phyloP scores from a whole-genome alignment of 2,888 invertebrate species.

The Druceiella hillmani region DNA sequence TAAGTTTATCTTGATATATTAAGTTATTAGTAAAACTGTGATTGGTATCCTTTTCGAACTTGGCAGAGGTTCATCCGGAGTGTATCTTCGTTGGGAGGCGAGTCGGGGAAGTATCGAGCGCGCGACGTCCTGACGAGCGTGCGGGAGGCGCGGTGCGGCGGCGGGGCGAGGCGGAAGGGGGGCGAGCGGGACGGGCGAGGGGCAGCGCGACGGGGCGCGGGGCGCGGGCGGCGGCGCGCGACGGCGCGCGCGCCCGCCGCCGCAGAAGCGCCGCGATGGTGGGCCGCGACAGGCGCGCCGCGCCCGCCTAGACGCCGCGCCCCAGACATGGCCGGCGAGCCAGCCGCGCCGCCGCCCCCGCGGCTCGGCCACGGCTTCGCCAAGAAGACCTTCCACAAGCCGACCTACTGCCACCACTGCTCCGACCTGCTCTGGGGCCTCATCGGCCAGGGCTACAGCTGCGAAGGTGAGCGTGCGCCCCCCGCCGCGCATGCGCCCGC shows the following conservation, averaged over 20 bases:
- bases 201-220: slow-evolving; percentile 54
- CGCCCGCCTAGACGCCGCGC: slow-evolving; percentile 32
- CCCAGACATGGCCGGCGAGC: slow-evolving; percentile 54
- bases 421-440: slow-evolving; percentile 99
- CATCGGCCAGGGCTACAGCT: slow-evolving; percentile 99
- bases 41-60: too few species aligned
- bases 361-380: slow-evolving; percentile 93
- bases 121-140: too few species aligned
- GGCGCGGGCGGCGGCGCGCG: slow-evolving; percentile 51
- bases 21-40: too few species aligned
- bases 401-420: slow-evolving; percentile 99
- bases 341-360: slow-evolving; percentile 58
- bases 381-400: slow-evolving; percentile 99
- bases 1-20: too few species aligned
- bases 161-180: slow-evolving; percentile 31
- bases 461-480: slow-evolving; percentile 79
- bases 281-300: slow-evolving; percentile 16
- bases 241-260: slow-evolving; percentile 46
- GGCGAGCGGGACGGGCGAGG: slow-evolving; percentile 28
- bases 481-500: slow-evolving; percentile 38
- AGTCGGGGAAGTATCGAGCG: too few species aligned
- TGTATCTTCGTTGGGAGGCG: too few species aligned
- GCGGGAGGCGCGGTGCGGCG: slow-evolving; percentile 31
- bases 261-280: slow-evolving; percentile 20
- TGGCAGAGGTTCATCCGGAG: too few species aligned